Percentiles rank a stretch among this genome's conserved stretches.
Evolutionary conservation across 1,140 invertebrate species (phyloP).

Genomic region (Leguminivora glycinivorella): DNA sequence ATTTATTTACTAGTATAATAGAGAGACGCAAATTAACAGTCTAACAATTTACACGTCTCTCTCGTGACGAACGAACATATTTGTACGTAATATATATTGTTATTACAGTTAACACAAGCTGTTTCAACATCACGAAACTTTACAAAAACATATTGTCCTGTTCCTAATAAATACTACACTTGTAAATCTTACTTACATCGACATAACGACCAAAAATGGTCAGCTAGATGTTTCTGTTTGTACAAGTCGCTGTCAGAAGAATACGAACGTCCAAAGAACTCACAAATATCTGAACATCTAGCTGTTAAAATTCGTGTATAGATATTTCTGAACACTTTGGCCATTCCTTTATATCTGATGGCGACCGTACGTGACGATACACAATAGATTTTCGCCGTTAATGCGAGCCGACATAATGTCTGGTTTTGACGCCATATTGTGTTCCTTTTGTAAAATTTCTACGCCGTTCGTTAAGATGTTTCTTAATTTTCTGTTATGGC

Average conservation of each 20-base stretch:
- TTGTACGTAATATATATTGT: slow-evolving; percentile 12
- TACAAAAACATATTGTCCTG: not conserved
- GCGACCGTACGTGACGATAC: no score
- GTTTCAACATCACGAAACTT: not conserved
- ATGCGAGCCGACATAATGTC: not conserved
- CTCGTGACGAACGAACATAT: not conserved
- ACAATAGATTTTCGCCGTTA: not conserved
- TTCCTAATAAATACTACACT: no score
- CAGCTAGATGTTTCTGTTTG: not conserved
- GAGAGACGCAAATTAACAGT: not conserved
- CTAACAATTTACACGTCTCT: not conserved
- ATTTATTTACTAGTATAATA: no score
- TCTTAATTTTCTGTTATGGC: not conserved
- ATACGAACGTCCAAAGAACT: no score
- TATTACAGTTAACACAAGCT: slow-evolving; percentile 2
- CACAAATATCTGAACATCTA: no score
- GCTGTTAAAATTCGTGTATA: no score
- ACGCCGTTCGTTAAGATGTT: not conserved
- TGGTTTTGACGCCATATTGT: not conserved
- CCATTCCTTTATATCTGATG: no score
- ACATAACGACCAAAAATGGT: no score
- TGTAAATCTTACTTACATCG: no score
- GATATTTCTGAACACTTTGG: no score
- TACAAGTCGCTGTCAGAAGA: no score
- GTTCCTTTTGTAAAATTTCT: not conserved